These are phyloP conservation scores for Thomomys bottae DNA, from an alignment of 2,113 vertebrate species.

Conservation along the genomic window DNA sequence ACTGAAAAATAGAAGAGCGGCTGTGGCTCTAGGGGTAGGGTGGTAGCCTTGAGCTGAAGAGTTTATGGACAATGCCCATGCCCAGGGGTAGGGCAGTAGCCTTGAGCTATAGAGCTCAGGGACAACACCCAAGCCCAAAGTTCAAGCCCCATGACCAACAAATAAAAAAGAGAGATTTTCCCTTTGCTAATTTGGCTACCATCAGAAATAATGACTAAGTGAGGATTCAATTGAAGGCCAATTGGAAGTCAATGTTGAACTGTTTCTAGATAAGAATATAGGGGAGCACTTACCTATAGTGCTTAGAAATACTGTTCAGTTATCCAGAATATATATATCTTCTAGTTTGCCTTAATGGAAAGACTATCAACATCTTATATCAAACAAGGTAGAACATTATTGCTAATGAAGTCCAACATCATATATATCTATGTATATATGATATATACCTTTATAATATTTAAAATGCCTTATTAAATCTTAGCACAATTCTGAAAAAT, in stretches of 20 bases:
- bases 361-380: background rate
- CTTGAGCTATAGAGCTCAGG: too few relatives aligned
- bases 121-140: too few relatives aligned
- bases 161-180: too few relatives aligned
- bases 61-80: too few relatives aligned
- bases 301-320: conserved; percentile 13
- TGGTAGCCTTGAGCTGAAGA: too few relatives aligned
- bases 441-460: conserved; percentile 34
- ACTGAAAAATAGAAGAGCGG: too few relatives aligned
- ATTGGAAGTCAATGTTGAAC: background rate
- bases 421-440: conserved; percentile 27
- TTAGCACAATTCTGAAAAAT: conserved; percentile 21
- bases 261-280: background rate
- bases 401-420: conserved; percentile 11
- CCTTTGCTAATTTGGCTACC: conserved; percentile 25
- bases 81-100: too few relatives aligned
- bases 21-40: too few relatives aligned
- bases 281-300: background rate
- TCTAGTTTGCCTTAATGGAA: conserved; percentile 40
- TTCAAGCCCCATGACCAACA: too few relatives aligned
- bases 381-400: conserved; percentile 32
- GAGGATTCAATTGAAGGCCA: background rate
- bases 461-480: conserved; percentile 39
- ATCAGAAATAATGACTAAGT: conserved; percentile 12
- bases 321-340: background rate